Percentiles rank a stretch among this genome's conserved stretches.
These are phyloP conservation scores for Lysandra bellargus DNA, from an alignment of 2,888 invertebrate species.

Conservation along the genomic window DNA sequence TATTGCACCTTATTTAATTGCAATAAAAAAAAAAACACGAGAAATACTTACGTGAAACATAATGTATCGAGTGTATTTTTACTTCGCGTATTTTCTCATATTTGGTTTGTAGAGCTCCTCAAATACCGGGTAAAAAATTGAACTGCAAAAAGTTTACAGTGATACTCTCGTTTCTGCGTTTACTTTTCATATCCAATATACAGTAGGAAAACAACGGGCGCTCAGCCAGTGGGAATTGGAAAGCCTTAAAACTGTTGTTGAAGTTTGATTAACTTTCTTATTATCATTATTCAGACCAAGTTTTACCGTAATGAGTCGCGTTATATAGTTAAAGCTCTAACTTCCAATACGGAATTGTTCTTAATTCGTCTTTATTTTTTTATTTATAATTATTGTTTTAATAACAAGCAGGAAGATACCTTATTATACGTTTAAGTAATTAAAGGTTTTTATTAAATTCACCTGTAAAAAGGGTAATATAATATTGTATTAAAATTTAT, in stretches of 20 bases:
- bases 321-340: no score
- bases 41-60: not conserved
- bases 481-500: no score
- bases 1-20: no score
- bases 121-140: not conserved
- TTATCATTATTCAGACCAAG: not conserved
- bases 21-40: not conserved
- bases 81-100: not conserved
- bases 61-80: not conserved
- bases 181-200: not conserved
- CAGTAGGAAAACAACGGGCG: not conserved
- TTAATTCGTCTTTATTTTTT: no score
- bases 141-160: not conserved
- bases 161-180: not conserved
- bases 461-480: no score
- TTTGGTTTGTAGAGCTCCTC: not conserved
- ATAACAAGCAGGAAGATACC: no score
- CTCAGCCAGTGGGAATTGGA: not conserved
- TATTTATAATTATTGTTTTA: no score
- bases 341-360: no score
- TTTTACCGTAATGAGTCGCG: not conserved
- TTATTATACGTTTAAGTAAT: no score
- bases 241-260: conserved; percentile 1
- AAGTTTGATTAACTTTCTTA: not conserved
- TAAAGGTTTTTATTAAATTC: no score